Base-by-base conservation (phyloP, 2,888 invertebrate species). In the Ceriagrion tenellum region DNA sequence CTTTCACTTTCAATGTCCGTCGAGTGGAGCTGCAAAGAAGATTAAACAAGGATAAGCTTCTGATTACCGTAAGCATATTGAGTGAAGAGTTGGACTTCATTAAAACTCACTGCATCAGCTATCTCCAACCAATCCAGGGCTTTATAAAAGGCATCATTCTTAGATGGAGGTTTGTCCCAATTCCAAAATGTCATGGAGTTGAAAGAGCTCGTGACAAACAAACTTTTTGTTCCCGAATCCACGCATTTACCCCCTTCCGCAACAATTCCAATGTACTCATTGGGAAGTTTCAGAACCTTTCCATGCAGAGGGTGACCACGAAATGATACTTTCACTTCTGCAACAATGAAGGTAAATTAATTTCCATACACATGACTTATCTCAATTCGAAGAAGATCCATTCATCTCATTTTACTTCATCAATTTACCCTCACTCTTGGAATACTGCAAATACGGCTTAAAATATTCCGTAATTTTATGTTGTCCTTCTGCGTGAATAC, bases 161-260 rank as follows among this genome's bases (percentile, higher is more conserved):
- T 96, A 3, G 96, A 95, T 35, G 96, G 96, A 10, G 95, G 56
- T 88, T 95, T 96, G 88, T 96, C 96, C 96, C 96, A 96, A 95
- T 96, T 96, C 96, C 96, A 96, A 95, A 96, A 96, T 16, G 96
- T 96, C 88, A 96, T 90, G 3, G 95, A 69, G 18, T 96, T 95
- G 95, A 96, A 96, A 18, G 95, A 89, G n/a, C 95, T 63, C 0
- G 63, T 88, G 8, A 95, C 47, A 35, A 55, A 88, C 16, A 95
- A 88, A 35, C 95, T 95, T 95, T 93, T 95, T 16, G 90, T 69
- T 4, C 90, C 95, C 89, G 88, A 56, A 69, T 95, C 55, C 0
- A 90, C 55, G 30, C 95, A 95, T n/a, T 95, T 89, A 0, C 55
- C 90, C 30, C 95, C 95, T 88, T 95, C 55, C 20, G 96, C 47